phyloP scores from a whole-genome alignment of 2,888 invertebrate species.

The Neuroscelio doddi region DNA sequence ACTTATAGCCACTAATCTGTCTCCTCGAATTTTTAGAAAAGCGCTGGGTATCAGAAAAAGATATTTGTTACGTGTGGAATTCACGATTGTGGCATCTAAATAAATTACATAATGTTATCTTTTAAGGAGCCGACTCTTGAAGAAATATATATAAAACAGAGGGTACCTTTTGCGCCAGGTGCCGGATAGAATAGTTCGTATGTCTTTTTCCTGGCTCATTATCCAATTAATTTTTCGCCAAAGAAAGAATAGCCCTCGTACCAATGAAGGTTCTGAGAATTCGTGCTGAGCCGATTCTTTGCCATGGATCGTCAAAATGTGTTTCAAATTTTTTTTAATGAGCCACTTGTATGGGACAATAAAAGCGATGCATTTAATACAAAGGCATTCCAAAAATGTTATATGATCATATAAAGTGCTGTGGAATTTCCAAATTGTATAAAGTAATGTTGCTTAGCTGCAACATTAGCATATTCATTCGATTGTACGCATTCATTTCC shows the following conservation, averaged over 20 bases:
- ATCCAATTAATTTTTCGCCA: constrained; percentile 30
- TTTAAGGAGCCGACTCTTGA: constrained; percentile 12
- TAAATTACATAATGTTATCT: constrained; percentile 33
- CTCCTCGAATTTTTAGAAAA: no score
- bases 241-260: constrained; percentile 1
- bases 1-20: no score
- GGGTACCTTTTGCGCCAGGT: constrained; percentile 13
- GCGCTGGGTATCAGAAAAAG: no score
- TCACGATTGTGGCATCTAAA: constrained; percentile 29
- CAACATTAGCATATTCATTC: no score
- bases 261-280: no score
- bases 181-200: constrained; percentile 18
- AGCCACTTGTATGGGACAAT: not conserved
- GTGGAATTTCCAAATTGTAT: no score
- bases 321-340: not conserved
- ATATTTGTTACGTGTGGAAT: constrained; percentile 15
- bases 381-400: not conserved
- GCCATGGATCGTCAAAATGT: constrained; percentile 24
- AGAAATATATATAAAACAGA: no score
- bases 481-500: constrained; percentile 13
- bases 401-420: no score
- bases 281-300: constrained; percentile 9
- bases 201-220: constrained; percentile 22
- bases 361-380: not conserved
- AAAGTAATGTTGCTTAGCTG: no score